Evolutionary conservation across 2,113 vertebrate genomes (phyloP).

Genomic region (Brachyhypopomus occidentalis): DNA sequence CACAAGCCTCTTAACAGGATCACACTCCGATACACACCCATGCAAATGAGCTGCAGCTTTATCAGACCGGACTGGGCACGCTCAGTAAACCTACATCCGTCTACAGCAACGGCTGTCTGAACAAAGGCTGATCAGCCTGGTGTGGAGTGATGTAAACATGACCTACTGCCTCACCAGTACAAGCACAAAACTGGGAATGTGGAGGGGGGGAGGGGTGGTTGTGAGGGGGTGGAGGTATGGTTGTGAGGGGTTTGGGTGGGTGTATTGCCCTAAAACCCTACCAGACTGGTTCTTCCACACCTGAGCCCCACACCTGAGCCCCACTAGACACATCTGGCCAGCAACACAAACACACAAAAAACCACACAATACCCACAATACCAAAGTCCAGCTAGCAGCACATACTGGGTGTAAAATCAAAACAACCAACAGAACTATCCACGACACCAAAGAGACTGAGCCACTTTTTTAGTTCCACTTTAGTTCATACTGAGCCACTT

Average conservation of each 20-base stretch:
- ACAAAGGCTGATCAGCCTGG: not conserved
- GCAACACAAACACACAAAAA: not conserved
- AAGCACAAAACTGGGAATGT: no score
- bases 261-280: constrained; percentile 45
- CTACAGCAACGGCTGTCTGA: not conserved
- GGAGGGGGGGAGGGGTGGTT: no score
- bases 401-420: no score
- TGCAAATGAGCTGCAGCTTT: constrained; percentile 6
- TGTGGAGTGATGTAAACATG: no score
- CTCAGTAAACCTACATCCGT: not conserved
- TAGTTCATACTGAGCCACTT: no score
- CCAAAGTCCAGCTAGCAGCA: no score
- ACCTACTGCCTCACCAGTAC: not conserved
- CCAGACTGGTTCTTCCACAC: constrained; percentile 52
- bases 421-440: no score
- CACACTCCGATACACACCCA: not conserved
- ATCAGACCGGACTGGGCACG: not conserved
- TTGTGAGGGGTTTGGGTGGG: no score
- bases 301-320: not conserved
- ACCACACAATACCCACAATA: no score
- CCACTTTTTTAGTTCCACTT: no score
- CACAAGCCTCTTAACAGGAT: no score
- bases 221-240: constrained; percentile 5
- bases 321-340: not conserved
- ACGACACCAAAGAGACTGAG: no score